Conservation (phyloP, 2,113 vertebrate species). For the Oncorhynchus masou region DNA sequence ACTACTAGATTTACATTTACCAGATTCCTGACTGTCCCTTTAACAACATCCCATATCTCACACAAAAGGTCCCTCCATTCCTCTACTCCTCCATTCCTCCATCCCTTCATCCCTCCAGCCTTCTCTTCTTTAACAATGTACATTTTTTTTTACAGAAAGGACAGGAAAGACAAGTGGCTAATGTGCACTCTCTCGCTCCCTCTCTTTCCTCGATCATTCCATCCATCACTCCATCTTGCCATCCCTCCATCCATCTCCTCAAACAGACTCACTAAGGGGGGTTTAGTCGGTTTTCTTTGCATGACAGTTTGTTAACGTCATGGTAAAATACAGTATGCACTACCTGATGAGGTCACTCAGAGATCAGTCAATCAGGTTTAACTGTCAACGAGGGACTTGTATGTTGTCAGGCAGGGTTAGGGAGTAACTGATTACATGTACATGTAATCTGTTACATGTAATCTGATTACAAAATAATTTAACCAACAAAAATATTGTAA, state of each 20-base stretch:
- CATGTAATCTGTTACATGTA: too few relatives aligned
- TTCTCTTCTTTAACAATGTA: neutral
- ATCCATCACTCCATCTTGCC: too few relatives aligned
- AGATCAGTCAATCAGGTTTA: neutral
- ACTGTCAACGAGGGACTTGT: neutral
- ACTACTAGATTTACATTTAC: too few relatives aligned
- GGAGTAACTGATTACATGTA: too few relatives aligned
- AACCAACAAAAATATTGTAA: too few relatives aligned
- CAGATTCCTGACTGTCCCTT: too few relatives aligned
- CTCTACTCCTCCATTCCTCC: neutral
- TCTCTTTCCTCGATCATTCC: neutral
- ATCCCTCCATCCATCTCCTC: neutral
- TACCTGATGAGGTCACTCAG: neutral
- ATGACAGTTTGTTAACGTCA: neutral
- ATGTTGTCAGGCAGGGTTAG: neutral
- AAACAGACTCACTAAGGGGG: neutral
- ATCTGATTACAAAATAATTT: too few relatives aligned
- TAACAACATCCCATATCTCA: slow-evolving; percentile 4
- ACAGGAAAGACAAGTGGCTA: neutral
- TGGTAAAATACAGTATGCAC: neutral
- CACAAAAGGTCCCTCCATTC: neutral
- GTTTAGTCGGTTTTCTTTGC: neutral
- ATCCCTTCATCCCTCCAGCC: neutral
- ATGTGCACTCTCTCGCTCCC: neutral
- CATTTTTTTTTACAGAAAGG: neutral